Evolutionary conservation across 2,888 invertebrate genomes (phyloP), one percentile per base, ranked within the genome.

Genomic region (Parnassius glacialis): DNA sequence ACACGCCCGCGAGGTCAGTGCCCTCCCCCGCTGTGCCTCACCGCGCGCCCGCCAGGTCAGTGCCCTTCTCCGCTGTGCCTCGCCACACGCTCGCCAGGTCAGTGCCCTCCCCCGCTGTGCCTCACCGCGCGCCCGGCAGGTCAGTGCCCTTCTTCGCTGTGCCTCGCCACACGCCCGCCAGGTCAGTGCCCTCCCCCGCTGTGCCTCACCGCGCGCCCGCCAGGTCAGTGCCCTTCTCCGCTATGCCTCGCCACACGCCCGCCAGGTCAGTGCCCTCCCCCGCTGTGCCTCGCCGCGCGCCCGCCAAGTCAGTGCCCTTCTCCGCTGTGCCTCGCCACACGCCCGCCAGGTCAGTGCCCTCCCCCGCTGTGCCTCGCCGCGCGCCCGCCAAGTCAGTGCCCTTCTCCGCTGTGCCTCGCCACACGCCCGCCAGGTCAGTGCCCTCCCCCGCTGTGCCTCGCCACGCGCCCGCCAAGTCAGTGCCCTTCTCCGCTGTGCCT

Each of bases 391-490:
- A 57, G 61, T 61, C 13, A 13, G 64, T 61, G 20, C 5, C 45
- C 12, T 3, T 12, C 64, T 13, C 34, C 47, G 25, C 25, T 96
- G 47, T 95, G 96, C 2, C 96, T 97, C 11, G 96, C 9, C 3
- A 72, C 67, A 62, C 79, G 74, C 72, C 34, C 34, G 34, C 34
- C 34, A 0, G 97, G 62, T 96, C 96, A 2, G 96, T 97, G 10
- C 95, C 96, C 73, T 94, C 94, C 77, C 34, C 34, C 34, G 34
- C 95, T 97, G 12, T 93, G 96, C 64, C 93, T 97, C 69, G 97
- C 96, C 52, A 34, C 93, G 96, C 47, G 95, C 96, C 1, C 92
- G 94, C 70, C 96, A 3, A 7, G 62, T 96, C 96, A 2, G 96
- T 97, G 11, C 95, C 96, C 73, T 94, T 94, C 77, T 94, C 94